A percentile compares a stretch with the other conserved stretches of the same genome.
These are phyloP conservation scores for Volucella inflata DNA, from an alignment of 2,888 invertebrate genomes.

Conservation along the genomic window DNA sequence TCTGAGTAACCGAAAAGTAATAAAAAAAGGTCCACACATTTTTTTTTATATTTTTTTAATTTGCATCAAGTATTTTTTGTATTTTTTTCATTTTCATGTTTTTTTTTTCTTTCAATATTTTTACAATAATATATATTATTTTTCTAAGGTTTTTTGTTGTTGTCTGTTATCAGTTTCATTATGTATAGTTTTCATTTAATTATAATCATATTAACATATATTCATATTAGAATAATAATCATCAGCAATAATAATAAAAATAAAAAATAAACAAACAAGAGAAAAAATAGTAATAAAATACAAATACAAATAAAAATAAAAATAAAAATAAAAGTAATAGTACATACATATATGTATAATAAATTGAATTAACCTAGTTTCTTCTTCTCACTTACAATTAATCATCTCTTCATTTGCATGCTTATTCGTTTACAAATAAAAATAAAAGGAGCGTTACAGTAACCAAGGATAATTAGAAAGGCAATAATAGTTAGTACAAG, in stretches of 20 bases:
- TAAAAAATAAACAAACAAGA: conserved; percentile 69
- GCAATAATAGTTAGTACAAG: conserved; percentile 37
- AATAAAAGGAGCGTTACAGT: conserved; percentile 52
- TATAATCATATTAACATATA: conserved; percentile 74
- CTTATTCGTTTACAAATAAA: conserved; percentile 52
- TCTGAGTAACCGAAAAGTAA: too few relatives aligned
- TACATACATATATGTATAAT: conserved; percentile 61
- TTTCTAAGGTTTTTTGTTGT: conserved; percentile 66
- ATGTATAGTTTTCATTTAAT: conserved; percentile 70
- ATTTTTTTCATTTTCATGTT: conserved; percentile 69
- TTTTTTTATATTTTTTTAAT: conserved; percentile 65
- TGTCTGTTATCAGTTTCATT: conserved; percentile 73
- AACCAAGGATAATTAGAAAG: conserved; percentile 59
- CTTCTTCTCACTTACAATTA: conserved; percentile 35
- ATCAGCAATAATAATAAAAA: conserved; percentile 72
- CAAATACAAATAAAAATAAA: conserved; percentile 54
- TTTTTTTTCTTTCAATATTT: conserved; percentile 70
- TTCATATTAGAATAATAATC: conserved; percentile 74
- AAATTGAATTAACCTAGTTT: conserved; percentile 70
- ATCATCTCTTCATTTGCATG: conserved; percentile 38
- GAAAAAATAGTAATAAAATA: conserved; percentile 69
- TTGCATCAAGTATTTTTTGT: conserved; percentile 74
- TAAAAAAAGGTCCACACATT: conserved; percentile 3
- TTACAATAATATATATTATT: conserved; percentile 73
- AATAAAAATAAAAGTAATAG: conserved; percentile 59